Evolutionary conservation across 2,888 invertebrate species (phyloP), one percentile per base, ranked within the genome.

Genomic region (Drosophila prolongata): DNA sequence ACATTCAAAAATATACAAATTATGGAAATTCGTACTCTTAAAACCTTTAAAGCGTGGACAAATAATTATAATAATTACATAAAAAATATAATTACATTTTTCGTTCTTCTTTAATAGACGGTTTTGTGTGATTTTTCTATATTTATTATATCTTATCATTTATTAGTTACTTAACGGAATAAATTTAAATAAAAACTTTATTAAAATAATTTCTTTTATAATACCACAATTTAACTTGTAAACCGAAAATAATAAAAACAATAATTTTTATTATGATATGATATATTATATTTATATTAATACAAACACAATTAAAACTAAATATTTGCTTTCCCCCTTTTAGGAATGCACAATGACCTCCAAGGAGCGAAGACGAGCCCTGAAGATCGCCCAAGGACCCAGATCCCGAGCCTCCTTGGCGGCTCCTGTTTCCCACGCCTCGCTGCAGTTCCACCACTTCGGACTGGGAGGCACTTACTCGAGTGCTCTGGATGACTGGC

Each of bases 261-360:
- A 13, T n/a, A n/a, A n/a, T n/a, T n/a, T n/a, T n/a, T n/a, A n/a
- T n/a, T n/a, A n/a, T n/a, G n/a, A n/a, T n/a, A n/a, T n/a, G n/a
- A n/a, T n/a, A n/a, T n/a, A n/a, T n/a, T n/a, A n/a, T n/a, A n/a
- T n/a, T n/a, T n/a, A n/a, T n/a, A n/a, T 2, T 35, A 35, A 8
- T 10, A 10, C 9, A 35, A 30, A 1, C 1, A 6, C 5, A n/a
- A 46, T 38, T 19, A 0, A 10, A 13, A 14, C 19, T 16, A 40
- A 61, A 34, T 13, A 0, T 34, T 6, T 16, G 13, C 24, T 44
- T 75, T 35, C 67, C 6, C 60, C 19, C 30, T 42, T 24, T 0
- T 57, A 94, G 93, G 95, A 95, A 90, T 95, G 95, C 86, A 94
- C 94, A 78, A 90, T 94, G 83, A 94, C 93, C 76, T 95, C 95